These are phyloP conservation scores for Scortum barcoo DNA, from an alignment of 2,113 vertebrate genomes.

Conservation along the genomic window DNA sequence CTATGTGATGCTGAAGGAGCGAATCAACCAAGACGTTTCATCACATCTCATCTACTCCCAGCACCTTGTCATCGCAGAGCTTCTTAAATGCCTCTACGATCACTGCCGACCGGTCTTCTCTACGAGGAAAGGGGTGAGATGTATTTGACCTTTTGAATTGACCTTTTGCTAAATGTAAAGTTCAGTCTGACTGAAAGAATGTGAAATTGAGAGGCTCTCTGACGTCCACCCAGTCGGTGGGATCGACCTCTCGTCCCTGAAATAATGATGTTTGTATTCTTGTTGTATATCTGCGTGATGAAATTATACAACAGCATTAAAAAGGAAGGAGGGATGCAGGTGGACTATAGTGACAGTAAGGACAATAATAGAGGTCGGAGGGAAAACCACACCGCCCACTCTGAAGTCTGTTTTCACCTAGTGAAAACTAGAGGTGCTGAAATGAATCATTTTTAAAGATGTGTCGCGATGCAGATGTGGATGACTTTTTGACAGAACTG, in stretches of 20 bases:
- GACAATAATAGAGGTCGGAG: neutral
- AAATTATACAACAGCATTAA: too few relatives aligned
- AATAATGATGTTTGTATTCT: neutral
- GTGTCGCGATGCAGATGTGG: too few relatives aligned
- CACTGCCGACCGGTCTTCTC: neutral
- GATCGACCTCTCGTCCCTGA: neutral
- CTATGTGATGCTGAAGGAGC: neutral
- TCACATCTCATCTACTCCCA: neutral
- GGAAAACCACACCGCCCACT: too few relatives aligned
- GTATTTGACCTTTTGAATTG: neutral
- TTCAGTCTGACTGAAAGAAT: too few relatives aligned
- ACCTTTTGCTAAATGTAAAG: too few relatives aligned
- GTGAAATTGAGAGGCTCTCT: too few relatives aligned
- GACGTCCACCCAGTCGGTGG: neutral
- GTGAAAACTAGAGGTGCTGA: too few relatives aligned
- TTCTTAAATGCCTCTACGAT: too few relatives aligned
- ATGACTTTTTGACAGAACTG: too few relatives aligned
- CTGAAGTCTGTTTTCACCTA: neutral
- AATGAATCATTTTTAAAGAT: too few relatives aligned
- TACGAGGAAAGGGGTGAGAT: neutral
- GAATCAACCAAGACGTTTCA: too few relatives aligned
- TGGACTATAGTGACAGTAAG: neutral
- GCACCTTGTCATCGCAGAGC: neutral
- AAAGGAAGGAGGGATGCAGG: neutral
- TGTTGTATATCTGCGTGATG: neutral